Conservation (phyloP, 2,888 invertebrate genomes). For the Notodonta ziczac region DNA sequence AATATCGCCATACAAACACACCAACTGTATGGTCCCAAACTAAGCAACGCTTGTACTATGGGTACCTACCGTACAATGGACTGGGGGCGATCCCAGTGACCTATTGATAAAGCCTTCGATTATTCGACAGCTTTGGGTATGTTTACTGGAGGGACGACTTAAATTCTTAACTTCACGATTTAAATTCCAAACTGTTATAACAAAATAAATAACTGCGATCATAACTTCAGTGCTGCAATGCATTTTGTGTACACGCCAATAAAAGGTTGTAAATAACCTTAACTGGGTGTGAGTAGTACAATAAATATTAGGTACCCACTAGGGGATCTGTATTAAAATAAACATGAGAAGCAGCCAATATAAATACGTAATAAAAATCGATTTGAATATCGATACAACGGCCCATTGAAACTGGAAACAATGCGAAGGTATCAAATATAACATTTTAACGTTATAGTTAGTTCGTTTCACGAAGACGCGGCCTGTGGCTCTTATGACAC, state of each 20-base stretch:
- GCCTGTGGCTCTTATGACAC: too few relatives aligned
- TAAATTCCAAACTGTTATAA: not conserved
- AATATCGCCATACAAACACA: too few relatives aligned
- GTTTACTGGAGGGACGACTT: too few relatives aligned
- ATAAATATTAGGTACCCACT: conserved; percentile 12
- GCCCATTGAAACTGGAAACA: conserved; percentile 61
- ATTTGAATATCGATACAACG: conserved; percentile 45
- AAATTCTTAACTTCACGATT: too few relatives aligned
- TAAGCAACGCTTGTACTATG: too few relatives aligned
- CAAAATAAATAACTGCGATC: conserved; percentile 10
- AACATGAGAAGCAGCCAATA: conserved; percentile 34
- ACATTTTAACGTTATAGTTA: conserved; percentile 51
- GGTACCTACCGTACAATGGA: too few relatives aligned
- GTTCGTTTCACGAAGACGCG: too few relatives aligned
- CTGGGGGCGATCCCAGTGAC: too few relatives aligned
- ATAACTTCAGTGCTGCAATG: conserved; percentile 9
- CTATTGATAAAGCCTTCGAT: too few relatives aligned
- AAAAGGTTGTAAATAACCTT: conserved; percentile 15
- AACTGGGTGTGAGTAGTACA: conserved; percentile 23
- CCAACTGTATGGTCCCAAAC: too few relatives aligned
- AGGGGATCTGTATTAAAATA: conserved; percentile 22
- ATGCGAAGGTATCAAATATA: conserved; percentile 55
- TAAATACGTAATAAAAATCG: conserved; percentile 51
- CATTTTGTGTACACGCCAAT: conserved; percentile 11
- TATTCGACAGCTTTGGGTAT: too few relatives aligned